Conservation (phyloP, 2,888 invertebrate genomes). For the Drosophila suboccidentalis region DNA sequence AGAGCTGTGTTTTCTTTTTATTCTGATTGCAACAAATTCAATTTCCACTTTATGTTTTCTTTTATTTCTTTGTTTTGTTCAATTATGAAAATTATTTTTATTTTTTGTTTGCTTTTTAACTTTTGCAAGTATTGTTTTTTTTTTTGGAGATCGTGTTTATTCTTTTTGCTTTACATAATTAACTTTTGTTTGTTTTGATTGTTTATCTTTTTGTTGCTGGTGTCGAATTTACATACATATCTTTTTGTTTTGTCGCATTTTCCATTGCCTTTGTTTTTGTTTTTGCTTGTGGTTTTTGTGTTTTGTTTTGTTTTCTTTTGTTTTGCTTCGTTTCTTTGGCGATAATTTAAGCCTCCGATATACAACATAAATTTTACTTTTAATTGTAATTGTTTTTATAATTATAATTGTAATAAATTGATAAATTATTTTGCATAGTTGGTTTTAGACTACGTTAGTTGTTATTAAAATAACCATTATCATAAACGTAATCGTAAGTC, state of each 20-base stretch:
- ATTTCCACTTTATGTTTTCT: slow-evolving; percentile 10
- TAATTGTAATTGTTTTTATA: slow-evolving; percentile 41
- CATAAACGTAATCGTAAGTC: slow-evolving; percentile 19
- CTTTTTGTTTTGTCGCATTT: slow-evolving; percentile 27
- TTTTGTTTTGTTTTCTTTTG: slow-evolving; percentile 55
- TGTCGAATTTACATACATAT: slow-evolving; percentile 42
- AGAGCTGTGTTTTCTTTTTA: slow-evolving; percentile 22
- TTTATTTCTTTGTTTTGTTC: slow-evolving; percentile 7
- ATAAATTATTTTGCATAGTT: slow-evolving; percentile 69
- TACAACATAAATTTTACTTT: slow-evolving; percentile 76
- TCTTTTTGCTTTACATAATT: slow-evolving; percentile 46
- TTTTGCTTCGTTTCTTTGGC: slow-evolving; percentile 82
- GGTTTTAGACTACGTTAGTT: slow-evolving; percentile 50
- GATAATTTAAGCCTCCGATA: slow-evolving; percentile 85
- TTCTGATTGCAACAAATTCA: slow-evolving; percentile 50
- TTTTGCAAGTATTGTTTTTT: slow-evolving; percentile 42
- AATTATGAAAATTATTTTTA: slow-evolving; percentile 29
- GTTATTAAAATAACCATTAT: slow-evolving; percentile 20
- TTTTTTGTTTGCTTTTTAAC: slow-evolving; percentile 43
- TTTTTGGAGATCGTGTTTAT: slow-evolving; percentile 72
- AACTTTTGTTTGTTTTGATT: slow-evolving; percentile 31
- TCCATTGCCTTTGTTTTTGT: slow-evolving; percentile 40
- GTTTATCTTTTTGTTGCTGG: slow-evolving; percentile 43
- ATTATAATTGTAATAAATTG: slow-evolving; percentile 53
- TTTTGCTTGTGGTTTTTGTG: slow-evolving; percentile 45